These are phyloP conservation scores for Anguilla japonica DNA, from an alignment of 2,113 vertebrate species.

Conservation along the genomic window DNA sequence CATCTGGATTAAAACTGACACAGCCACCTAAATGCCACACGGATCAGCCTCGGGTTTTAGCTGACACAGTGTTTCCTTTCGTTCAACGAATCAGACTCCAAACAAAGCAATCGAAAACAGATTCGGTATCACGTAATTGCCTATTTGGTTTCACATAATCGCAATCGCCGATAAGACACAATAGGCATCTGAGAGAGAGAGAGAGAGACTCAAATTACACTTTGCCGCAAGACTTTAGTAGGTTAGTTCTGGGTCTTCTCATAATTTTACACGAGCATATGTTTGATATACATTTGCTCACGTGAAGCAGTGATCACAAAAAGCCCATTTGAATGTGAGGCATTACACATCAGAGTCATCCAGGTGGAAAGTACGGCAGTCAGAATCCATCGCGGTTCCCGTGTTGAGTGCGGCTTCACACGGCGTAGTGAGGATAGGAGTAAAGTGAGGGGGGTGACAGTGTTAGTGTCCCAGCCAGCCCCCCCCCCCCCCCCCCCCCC, in stretches of 20 bases:
- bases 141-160: no score
- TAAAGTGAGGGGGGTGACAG: background rate
- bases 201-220: background rate
- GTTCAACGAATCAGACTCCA: background rate
- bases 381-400: constrained; percentile 9
- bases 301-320: background rate
- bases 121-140: background rate
- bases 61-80: background rate
- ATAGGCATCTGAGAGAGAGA: no score
- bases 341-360: background rate
- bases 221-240: background rate
- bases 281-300: background rate
- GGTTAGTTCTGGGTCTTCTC: background rate
- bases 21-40: constrained; percentile 12
- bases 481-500: constrained; percentile 28
- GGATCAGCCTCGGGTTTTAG: background rate
- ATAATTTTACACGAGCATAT: background rate
- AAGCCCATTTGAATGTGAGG: background rate
- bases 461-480: constrained; percentile 73
- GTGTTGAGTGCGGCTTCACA: background rate
- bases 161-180: background rate
- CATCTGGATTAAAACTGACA: constrained; percentile 20
- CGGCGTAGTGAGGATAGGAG: background rate
- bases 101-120: background rate
- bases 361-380: constrained; percentile 9